A percentile compares a stretch with the other conserved stretches of the same genome.
Evolutionary conservation across 2,113 vertebrate species (phyloP).

Genomic region (Trematomus loennbergii): DNA sequence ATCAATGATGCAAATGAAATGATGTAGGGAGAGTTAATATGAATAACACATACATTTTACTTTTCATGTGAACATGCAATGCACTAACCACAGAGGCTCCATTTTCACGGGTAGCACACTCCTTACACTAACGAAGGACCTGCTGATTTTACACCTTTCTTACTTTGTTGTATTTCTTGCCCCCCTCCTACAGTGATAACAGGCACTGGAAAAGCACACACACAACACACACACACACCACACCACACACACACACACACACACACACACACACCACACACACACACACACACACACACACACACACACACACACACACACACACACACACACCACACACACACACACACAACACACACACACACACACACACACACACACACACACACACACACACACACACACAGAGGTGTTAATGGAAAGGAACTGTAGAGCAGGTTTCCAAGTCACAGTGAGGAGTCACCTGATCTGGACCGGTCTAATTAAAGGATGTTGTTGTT

Average conservation of each 20-base stretch:
- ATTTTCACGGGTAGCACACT: constrained; percentile 32
- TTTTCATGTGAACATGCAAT: constrained; percentile 55
- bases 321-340: background rate
- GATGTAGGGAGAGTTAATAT: constrained; percentile 15
- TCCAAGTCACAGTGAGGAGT: constrained; percentile 31
- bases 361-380: constrained; percentile 10
- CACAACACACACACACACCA: background rate
- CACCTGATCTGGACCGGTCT: constrained; percentile 46
- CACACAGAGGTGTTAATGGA: constrained; percentile 61
- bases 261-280: background rate
- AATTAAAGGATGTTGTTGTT: constrained; percentile 73
- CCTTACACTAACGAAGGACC: constrained; percentile 44
- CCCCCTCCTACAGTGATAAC: constrained; percentile 8
- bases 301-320: too few species aligned
- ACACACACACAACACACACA: background rate
- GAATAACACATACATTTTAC: constrained; percentile 27
- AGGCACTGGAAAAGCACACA: background rate
- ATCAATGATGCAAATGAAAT: background rate
- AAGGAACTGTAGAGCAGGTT: constrained; percentile 37
- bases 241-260: too few species aligned
- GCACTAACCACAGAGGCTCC: constrained; percentile 17
- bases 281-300: background rate
- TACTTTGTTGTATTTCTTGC: background rate
- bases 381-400: constrained; percentile 6
- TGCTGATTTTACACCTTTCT: constrained; percentile 30